Percentiles rank a stretch among this genome's conserved stretches.
These are phyloP conservation scores for Plotosus lineatus DNA, from an alignment of 2,113 vertebrate species.

Conservation along the genomic window DNA sequence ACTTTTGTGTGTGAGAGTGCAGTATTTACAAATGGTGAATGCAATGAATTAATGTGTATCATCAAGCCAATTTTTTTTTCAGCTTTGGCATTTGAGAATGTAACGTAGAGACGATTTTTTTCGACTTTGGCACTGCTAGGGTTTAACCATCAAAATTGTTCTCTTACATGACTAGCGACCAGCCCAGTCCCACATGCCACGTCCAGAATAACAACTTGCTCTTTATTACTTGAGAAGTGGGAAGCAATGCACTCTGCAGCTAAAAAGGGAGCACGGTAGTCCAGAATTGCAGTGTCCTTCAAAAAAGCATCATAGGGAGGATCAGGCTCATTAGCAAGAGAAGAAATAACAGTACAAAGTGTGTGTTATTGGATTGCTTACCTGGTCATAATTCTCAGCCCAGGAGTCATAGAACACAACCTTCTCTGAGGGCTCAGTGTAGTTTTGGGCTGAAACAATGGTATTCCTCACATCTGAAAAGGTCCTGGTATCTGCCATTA, in stretches of 20 bases:
- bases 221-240: conserved; percentile 60
- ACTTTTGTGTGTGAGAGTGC: too few relatives aligned
- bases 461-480: conserved; percentile 64
- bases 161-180: conserved; percentile 77
- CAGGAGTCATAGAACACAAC: conserved; percentile 71
- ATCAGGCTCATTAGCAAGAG: not conserved
- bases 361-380: conserved; percentile 31
- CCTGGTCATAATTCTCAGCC: conserved; percentile 74
- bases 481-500: conserved; percentile 62
- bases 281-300: conserved; percentile 80
- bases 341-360: not conserved
- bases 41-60: too few relatives aligned
- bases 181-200: conserved; percentile 89
- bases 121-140: too few relatives aligned
- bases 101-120: too few relatives aligned
- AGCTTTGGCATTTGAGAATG: too few relatives aligned
- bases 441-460: conserved; percentile 62
- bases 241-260: conserved; percentile 74
- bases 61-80: too few relatives aligned
- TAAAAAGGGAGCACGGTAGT: conserved; percentile 78
- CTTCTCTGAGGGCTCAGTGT: conserved; percentile 57
- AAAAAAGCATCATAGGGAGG: not conserved
- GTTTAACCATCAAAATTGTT: not conserved
- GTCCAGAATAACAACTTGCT: conserved; percentile 75
- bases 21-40: too few relatives aligned